Percentiles rank a stretch among this genome's conserved stretches.
Conservation (phyloP, 2,888 invertebrate species). For the Dicyrtoma fusca region DNA sequence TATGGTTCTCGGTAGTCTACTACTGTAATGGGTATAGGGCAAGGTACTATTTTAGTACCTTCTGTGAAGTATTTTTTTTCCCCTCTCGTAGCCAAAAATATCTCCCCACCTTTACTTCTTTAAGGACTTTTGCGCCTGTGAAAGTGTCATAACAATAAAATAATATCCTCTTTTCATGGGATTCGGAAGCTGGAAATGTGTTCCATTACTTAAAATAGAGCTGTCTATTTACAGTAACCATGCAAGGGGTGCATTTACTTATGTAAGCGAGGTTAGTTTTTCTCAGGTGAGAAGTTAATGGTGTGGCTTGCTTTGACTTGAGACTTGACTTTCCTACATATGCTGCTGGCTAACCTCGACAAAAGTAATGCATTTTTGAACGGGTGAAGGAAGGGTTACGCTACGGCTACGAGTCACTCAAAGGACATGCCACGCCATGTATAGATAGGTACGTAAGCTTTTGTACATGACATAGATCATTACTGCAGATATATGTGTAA, state of each 20-base stretch:
- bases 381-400: not conserved
- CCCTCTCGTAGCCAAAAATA: conserved; percentile 21
- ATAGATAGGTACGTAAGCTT: too few relatives aligned
- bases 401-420: too few relatives aligned
- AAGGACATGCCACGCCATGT: too few relatives aligned
- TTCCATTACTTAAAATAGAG: conserved; percentile 27
- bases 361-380: conserved; percentile 13
- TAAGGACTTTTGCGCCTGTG: conserved; percentile 35
- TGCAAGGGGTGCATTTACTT: conserved; percentile 36
- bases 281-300: conserved; percentile 9
- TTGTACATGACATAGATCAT: too few relatives aligned
- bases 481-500: too few relatives aligned
- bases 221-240: conserved; percentile 18
- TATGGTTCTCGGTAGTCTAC: too few relatives aligned
- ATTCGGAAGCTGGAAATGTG: conserved; percentile 33
- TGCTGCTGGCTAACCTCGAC: not conserved
- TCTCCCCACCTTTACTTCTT: conserved; percentile 16
- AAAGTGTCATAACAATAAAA: conserved; percentile 33
- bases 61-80: too few relatives aligned
- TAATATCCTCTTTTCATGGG: conserved; percentile 33
- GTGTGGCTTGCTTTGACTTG: not conserved
- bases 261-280: conserved; percentile 24
- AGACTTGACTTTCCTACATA: too few relatives aligned
- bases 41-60: too few relatives aligned
- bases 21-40: too few relatives aligned